Conservation (phyloP, 2,113 vertebrate species). For the Anguilla japonica region DNA sequence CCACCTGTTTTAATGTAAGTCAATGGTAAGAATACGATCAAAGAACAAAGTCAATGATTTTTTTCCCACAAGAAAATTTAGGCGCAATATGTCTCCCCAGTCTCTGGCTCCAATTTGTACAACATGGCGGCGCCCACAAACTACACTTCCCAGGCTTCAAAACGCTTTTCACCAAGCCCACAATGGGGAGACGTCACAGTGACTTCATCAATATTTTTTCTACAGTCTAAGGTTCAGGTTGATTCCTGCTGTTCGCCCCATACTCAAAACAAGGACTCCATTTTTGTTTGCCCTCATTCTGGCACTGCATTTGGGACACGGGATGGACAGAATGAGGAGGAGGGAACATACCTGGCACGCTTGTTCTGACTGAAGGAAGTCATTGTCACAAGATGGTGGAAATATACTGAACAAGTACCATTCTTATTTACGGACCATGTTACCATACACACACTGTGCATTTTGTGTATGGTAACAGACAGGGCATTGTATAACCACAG, state of each 20-base stretch:
- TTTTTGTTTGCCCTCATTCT: neutral
- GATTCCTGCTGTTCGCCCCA: slow-evolving; percentile 20
- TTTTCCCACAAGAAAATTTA: too few species aligned
- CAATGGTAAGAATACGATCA: too few species aligned
- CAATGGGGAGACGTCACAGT: too few species aligned
- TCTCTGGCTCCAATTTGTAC: too few species aligned
- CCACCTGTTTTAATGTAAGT: too few species aligned
- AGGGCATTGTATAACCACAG: neutral
- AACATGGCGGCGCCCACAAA: too few species aligned
- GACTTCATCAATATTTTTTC: too few species aligned
- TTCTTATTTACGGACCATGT: neutral
- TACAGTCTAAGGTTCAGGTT: slow-evolving; percentile 10
- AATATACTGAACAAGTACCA: neutral
- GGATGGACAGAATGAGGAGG: neutral
- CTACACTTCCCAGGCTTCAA: too few species aligned
- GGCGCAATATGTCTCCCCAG: too few species aligned
- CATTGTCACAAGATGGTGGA: neutral
- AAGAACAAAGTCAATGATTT: too few species aligned
- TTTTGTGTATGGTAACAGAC: neutral
- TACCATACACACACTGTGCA: neutral
- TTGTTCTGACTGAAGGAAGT: neutral
- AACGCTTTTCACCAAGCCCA: too few species aligned
- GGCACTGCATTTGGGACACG: neutral
- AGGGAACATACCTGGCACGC: neutral
- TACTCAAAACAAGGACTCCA: slow-evolving; percentile 25